These are phyloP conservation scores for Acrobasis consociella DNA, from an alignment of 2,888 invertebrate species.

Conservation along the genomic window DNA sequence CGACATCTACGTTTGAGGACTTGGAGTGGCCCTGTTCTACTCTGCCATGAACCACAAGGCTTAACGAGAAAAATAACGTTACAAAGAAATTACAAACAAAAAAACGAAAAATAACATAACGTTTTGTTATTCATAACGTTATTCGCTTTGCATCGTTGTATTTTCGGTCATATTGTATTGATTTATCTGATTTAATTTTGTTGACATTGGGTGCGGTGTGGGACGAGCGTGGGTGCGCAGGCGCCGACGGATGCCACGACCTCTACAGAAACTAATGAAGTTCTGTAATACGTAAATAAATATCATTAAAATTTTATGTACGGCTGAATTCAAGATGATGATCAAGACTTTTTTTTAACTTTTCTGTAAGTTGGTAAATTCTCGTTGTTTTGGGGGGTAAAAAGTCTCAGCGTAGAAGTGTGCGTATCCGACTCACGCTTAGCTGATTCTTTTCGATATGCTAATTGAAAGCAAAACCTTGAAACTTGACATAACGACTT, in stretches of 20 bases:
- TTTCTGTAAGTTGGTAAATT: not conserved
- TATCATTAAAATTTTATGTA: not conserved
- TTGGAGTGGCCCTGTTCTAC: too few relatives aligned
- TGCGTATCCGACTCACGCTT: not conserved
- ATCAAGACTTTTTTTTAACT: not conserved
- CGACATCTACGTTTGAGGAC: too few relatives aligned
- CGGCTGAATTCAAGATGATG: not conserved
- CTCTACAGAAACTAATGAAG: conserved; percentile 21
- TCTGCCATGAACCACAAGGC: too few relatives aligned
- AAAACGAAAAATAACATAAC: too few relatives aligned
- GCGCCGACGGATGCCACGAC: conserved; percentile 44
- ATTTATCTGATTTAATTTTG: conserved; percentile 46
- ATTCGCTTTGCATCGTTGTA: not conserved
- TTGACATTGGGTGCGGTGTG: conserved; percentile 41
- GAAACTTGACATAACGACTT: conserved; percentile 22
- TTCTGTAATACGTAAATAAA: conserved; percentile 8
- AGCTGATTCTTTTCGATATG: not conserved
- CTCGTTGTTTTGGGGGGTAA: too few relatives aligned
- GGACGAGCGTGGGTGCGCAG: conserved; percentile 46
- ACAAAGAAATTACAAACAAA: too few relatives aligned
- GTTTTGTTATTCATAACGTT: too few relatives aligned
- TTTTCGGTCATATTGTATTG: conserved; percentile 40
- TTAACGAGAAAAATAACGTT: too few relatives aligned
- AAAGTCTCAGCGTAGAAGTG: not conserved
- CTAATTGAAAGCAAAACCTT: conserved; percentile 47